A percentile compares a stretch with the other conserved stretches of the same genome.
These are phyloP conservation scores for Caenorhabditis inopinata DNA, from an alignment of 1,140 invertebrate species.

Conservation along the genomic window DNA sequence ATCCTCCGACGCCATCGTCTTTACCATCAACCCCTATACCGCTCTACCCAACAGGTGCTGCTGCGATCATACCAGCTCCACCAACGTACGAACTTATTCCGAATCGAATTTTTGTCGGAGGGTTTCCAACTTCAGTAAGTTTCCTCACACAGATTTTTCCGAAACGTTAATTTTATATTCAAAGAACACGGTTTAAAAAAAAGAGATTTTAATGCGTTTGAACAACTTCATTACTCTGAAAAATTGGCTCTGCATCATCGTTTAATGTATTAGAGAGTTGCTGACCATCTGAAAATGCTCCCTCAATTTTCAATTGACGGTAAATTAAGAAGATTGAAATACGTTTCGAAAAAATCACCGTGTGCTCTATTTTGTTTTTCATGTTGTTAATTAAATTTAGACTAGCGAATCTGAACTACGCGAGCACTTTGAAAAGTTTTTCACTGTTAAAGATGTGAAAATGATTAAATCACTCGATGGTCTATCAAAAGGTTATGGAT, in stretches of 20 bases:
- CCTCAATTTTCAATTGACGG: no score
- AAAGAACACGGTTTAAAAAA: no score
- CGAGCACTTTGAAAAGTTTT: constrained; percentile 36
- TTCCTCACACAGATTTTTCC: no score
- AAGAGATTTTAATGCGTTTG: no score
- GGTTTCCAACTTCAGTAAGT: constrained; percentile 34
- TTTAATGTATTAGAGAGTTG: no score
- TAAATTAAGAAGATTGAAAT: no score
- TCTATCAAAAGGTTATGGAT: constrained; percentile 46
- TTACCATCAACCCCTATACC: neutral
- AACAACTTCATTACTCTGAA: no score
- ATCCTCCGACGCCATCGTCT: neutral
- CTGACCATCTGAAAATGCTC: no score
- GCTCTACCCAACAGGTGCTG: neutral
- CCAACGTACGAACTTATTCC: constrained; percentile 40
- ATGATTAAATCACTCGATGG: constrained; percentile 38
- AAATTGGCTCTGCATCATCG: no score
- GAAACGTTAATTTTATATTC: no score
- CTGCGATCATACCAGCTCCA: neutral
- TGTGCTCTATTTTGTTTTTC: neutral
- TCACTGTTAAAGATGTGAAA: constrained; percentile 37
- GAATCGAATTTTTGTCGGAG: constrained; percentile 41
- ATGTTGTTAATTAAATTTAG: constrained; percentile 38
- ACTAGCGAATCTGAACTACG: constrained; percentile 43
- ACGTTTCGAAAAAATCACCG: neutral